A percentile compares a stretch with the other conserved stretches of the same genome.
Conservation (phyloP, 2,888 invertebrate species). For the Meliscaeva auricollis region DNA sequence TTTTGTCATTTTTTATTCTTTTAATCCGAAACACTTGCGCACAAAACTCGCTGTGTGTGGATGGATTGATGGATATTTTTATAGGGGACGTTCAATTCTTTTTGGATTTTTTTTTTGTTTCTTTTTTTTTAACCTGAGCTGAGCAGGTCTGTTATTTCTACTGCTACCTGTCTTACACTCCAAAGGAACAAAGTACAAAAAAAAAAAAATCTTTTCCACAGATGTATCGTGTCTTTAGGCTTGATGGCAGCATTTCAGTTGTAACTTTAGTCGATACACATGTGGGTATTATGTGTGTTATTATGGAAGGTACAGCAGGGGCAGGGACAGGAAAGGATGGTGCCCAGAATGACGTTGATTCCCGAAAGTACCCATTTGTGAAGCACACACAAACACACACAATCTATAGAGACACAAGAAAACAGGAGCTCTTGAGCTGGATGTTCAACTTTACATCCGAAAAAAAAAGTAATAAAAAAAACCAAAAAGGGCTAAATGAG, state of each 20-base stretch:
- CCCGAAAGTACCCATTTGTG: constrained; percentile 56
- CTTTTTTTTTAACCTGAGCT: constrained; percentile 13
- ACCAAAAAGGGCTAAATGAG: constrained; percentile 59
- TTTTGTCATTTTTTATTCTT: constrained; percentile 70
- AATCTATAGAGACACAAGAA: not conserved
- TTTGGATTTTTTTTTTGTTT: constrained; percentile 31
- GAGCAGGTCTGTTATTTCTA: constrained; percentile 67
- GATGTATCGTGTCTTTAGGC: constrained; percentile 43
- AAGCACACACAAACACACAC: constrained; percentile 33
- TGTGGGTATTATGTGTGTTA: constrained; percentile 66
- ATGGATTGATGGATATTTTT: constrained; percentile 14
- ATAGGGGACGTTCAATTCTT: constrained; percentile 47
- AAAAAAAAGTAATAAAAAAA: constrained; percentile 54
- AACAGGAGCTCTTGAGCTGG: constrained; percentile 39
- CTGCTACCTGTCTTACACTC: constrained; percentile 76
- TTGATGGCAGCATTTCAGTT: constrained; percentile 48
- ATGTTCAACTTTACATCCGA: constrained; percentile 58
- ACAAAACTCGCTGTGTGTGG: constrained; percentile 38
- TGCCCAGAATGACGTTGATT: constrained; percentile 43
- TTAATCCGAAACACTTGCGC: constrained; percentile 76
- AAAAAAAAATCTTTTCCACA: constrained; percentile 35
- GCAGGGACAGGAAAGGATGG: not conserved
- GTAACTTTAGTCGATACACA: constrained; percentile 62
- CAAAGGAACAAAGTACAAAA: constrained; percentile 1
- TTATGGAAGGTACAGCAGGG: constrained; percentile 39